Evolutionary conservation across 92 coral and sea anemone genomes (phyloP), one percentile per base, ranked within the genome.

Genomic region (Diadumene lineata): DNA sequence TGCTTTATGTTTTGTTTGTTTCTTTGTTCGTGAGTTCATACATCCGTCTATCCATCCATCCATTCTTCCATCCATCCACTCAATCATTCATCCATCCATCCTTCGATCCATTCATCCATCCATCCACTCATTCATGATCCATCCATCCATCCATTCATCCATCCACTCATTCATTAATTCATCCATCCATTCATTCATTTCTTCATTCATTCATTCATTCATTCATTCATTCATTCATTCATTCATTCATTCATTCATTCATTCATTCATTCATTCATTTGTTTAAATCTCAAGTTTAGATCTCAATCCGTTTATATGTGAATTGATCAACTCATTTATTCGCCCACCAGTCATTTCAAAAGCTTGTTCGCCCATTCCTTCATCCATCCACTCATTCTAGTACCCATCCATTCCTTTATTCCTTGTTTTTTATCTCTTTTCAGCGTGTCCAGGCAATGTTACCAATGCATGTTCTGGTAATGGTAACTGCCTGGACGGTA

Each of bases 371-470:
- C n/a, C 51, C 32, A 38, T 50, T 32, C 27, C 7, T 50, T 24
- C 23, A 46, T 51, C 19, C 11, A 26, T 69, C 7, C 56, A 55
- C 18, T 18, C 58, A 50, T 17, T 22, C 34, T 11, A n/a, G 2
- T 18, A 43, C 22, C 61, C 25, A 10, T 19, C 18, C 11, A 48
- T 48, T 6, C 38, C 1, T 58, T 58, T 2, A 58, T 58, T 10
- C 29, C 2, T 22, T 22, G 11, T 23, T 22, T 10, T 58, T 9
- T 23, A 22, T 58, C 29, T 53, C 31, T 22, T 73, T 53, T 18
- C 28, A 93, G 98, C 93, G 1, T 93, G 98, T 75, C 98, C 98
- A 15, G 97, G 97, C 6, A 68, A 69, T 62, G 70, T 77, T 15
- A 89, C 76, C 72, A 46, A 38, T 17, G 65, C 97, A 1, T 93